Evolutionary conservation across 2,797 vertebrate genomes (phyloP).

Genomic region (Melanotaenia parkinsoni): DNA sequence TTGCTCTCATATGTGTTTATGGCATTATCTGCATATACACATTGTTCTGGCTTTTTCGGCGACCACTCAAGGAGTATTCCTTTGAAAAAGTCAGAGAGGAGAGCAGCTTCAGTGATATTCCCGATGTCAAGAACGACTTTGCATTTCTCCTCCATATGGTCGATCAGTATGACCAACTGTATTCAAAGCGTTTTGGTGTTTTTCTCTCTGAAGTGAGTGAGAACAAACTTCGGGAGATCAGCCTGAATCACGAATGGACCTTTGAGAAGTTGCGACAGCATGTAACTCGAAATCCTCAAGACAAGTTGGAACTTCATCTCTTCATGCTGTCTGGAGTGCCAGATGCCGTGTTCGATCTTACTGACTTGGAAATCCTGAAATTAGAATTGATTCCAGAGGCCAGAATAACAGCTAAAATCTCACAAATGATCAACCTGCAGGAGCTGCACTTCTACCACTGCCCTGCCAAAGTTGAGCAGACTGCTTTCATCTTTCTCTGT

Average conservation of each 20-base stretch:
- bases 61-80: constrained; percentile 97
- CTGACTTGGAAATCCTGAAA: constrained; percentile 94
- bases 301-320: constrained; percentile 94
- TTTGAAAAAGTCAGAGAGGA: constrained; percentile 98
- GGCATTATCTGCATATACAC: constrained; percentile 97
- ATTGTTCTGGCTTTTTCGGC: constrained; percentile 96
- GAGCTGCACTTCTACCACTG: constrained; percentile 98
- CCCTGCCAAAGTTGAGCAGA: constrained; percentile 97
- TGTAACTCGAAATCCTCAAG: constrained; percentile 91
- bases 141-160: constrained; percentile 99
- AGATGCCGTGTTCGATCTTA: constrained; percentile 95
- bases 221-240: constrained; percentile 96
- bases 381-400: constrained; percentile 97
- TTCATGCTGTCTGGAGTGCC: constrained; percentile 98
- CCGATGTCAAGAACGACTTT: constrained; percentile 99
- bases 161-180: constrained; percentile 97
- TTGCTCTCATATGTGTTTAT: constrained; percentile 94
- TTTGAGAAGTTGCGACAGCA: constrained; percentile 96
- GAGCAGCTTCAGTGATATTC: constrained; percentile 99
- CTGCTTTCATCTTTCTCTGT: constrained; percentile 96
- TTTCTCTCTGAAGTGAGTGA: constrained; percentile 98
- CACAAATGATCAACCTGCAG: constrained; percentile 96
- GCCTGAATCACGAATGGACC: constrained; percentile 98
- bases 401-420: constrained; percentile 95
- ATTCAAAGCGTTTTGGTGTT: constrained; percentile 97